A percentile compares a stretch with the other conserved stretches of the same genome.
Conservation (phyloP, 2,797 vertebrate genomes). For the Pteronotus mesoamericanus region DNA sequence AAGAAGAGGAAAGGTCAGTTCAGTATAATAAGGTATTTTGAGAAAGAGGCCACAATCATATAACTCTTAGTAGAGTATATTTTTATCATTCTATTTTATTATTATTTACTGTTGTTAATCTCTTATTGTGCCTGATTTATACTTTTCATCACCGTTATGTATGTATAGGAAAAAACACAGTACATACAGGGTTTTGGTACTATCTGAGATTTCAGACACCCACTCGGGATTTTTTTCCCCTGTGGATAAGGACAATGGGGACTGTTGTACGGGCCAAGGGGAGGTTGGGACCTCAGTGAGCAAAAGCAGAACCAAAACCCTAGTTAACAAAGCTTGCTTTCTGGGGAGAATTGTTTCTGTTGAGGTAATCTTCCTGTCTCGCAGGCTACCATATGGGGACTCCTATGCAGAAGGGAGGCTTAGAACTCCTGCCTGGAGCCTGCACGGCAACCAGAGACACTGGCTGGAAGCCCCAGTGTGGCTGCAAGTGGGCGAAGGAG, state of each 20-base stretch:
- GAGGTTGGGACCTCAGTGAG: neutral
- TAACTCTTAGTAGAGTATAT: neutral
- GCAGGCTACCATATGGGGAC: rapidly evolving
- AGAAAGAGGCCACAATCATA: neutral
- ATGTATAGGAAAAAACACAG: neutral
- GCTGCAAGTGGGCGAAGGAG: neutral
- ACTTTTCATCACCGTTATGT: neutral
- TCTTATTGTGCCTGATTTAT: neutral
- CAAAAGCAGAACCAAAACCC: neutral
- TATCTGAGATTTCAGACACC: neutral
- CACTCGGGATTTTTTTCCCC: neutral
- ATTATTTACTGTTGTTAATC: neutral
- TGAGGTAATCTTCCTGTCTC: neutral
- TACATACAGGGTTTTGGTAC: neutral
- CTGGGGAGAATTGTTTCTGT: neutral
- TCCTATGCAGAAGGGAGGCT: too few species aligned
- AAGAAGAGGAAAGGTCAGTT: neutral
- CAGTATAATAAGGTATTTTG: neutral
- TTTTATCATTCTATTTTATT: neutral
- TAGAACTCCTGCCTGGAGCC: too few species aligned
- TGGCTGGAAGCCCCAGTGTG: neutral
- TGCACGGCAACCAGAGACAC: neutral
- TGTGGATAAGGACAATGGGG: neutral
- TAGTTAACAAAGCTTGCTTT: neutral
- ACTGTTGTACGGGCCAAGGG: neutral